These are phyloP conservation scores for Thaleichthys pacificus DNA, from an alignment of 2,797 vertebrate species.

Conservation along the genomic window DNA sequence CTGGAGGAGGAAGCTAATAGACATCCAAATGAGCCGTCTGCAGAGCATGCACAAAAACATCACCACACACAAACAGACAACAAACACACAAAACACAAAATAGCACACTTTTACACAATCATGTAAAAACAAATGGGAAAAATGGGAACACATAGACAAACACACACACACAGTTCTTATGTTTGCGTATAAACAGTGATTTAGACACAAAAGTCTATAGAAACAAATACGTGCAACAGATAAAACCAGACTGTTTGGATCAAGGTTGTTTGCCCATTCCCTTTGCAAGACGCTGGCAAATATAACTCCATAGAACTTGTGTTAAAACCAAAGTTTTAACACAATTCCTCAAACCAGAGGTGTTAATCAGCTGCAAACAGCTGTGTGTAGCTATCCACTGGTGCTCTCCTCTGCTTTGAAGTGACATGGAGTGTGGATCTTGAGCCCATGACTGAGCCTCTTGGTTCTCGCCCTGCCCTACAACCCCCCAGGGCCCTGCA, in stretches of 20 bases:
- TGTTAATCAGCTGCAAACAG: not conserved
- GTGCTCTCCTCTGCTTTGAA: not conserved
- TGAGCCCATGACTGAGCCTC: not conserved
- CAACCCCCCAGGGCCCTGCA: constrained; percentile 36
- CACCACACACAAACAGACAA: not conserved
- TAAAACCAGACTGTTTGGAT: not conserved
- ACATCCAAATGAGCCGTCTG: constrained; percentile 61
- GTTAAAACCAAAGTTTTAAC: not conserved
- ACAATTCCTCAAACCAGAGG: not conserved
- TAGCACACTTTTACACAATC: not conserved
- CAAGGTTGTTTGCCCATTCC: not conserved
- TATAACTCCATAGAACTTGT: not conserved
- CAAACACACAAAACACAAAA: not conserved
- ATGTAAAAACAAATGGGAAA: too few relatives aligned
- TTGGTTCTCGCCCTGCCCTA: constrained; percentile 20
- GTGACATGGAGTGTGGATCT: not conserved
- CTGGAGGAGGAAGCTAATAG: constrained; percentile 57
- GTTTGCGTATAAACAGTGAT: constrained; percentile 27
- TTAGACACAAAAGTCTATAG: constrained; percentile 37
- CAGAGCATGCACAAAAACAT: constrained; percentile 24
- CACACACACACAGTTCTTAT: constrained; percentile 19
- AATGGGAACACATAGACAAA: not conserved
- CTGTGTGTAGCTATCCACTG: not conserved
- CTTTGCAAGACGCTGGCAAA: not conserved
- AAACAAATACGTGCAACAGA: constrained; percentile 4